Percentiles rank a stretch among this genome's conserved stretches.
These are phyloP conservation scores for Microctonus hyperodae DNA, from an alignment of 2,888 invertebrate species.

Conservation along the genomic window DNA sequence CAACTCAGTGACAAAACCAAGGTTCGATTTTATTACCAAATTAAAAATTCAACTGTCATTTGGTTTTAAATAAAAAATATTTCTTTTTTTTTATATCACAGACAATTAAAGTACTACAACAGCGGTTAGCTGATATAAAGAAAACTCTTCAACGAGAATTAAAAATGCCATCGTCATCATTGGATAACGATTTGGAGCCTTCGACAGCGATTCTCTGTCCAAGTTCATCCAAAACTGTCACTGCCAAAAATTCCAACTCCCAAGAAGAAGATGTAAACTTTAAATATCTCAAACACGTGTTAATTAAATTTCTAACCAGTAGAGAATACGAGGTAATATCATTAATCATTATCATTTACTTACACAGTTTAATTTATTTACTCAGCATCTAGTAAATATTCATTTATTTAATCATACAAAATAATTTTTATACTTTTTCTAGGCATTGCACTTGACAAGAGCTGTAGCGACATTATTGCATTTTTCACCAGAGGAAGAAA, in stretches of 20 bases:
- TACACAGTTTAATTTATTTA: too few species aligned
- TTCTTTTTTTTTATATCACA: conserved; percentile 58
- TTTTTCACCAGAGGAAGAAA: conserved; percentile 87
- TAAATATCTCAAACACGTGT: conserved; percentile 90
- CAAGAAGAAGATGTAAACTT: conserved; percentile 77
- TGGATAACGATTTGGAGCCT: conserved; percentile 69
- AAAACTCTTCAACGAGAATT: conserved; percentile 90
- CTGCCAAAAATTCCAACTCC: conserved; percentile 58
- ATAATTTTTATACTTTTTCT: conserved; percentile 63
- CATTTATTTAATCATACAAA: too few species aligned
- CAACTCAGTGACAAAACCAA: conserved; percentile 73
- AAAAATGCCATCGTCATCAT: conserved; percentile 64
- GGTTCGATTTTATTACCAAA: conserved; percentile 55
- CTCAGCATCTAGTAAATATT: too few species aligned
- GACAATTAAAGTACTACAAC: conserved; percentile 88
- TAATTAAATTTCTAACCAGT: conserved; percentile 90
- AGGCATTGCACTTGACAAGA: conserved; percentile 88
- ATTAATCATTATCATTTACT: neutral
- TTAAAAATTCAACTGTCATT: conserved; percentile 4
- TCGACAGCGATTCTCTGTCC: conserved; percentile 72
- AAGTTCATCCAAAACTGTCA: conserved; percentile 65
- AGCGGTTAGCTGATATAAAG: conserved; percentile 87
- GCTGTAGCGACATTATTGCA: conserved; percentile 86
- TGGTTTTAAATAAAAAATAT: neutral
- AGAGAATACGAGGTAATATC: conserved; percentile 73